Conservation (phyloP, 2,113 vertebrate genomes). For the Eolophus roseicapilla region DNA sequence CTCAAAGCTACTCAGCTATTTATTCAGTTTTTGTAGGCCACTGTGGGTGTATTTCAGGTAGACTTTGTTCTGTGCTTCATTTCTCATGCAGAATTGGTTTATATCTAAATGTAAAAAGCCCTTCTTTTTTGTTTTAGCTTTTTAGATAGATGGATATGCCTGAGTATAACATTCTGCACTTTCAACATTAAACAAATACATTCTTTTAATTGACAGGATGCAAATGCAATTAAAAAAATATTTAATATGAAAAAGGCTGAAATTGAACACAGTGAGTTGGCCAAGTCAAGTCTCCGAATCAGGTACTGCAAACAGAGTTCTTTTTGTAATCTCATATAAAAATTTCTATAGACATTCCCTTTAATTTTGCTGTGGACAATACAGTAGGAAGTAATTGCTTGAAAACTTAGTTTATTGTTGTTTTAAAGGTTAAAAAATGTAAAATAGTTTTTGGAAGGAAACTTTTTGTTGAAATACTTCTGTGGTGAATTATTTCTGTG, state of each 20-base stretch:
- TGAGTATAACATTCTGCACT: background rate
- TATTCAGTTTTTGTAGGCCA: background rate
- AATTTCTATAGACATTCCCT: background rate
- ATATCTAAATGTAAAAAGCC: background rate
- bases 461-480: background rate
- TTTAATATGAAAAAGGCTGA: slow-evolving; percentile 96
- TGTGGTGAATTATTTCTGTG: background rate
- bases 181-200: slow-evolving; percentile 20
- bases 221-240: slow-evolving; percentile 97
- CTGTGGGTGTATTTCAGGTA: background rate
- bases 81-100: background rate
- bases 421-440: background rate
- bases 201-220: slow-evolving; percentile 83
- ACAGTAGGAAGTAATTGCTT: background rate
- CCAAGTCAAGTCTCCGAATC: slow-evolving; percentile 94
- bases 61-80: background rate
- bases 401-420: background rate
- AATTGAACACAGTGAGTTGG: slow-evolving; percentile 91
- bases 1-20: background rate
- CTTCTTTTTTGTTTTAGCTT: background rate
- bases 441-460: background rate
- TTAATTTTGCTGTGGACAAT: background rate
- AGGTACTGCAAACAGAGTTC: slow-evolving; percentile 75
- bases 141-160: background rate
- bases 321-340: background rate